Evolutionary conservation across 2,113 vertebrate genomes (phyloP), one percentile per base, ranked within the genome.

Genomic region (Psittacus erithacus): DNA sequence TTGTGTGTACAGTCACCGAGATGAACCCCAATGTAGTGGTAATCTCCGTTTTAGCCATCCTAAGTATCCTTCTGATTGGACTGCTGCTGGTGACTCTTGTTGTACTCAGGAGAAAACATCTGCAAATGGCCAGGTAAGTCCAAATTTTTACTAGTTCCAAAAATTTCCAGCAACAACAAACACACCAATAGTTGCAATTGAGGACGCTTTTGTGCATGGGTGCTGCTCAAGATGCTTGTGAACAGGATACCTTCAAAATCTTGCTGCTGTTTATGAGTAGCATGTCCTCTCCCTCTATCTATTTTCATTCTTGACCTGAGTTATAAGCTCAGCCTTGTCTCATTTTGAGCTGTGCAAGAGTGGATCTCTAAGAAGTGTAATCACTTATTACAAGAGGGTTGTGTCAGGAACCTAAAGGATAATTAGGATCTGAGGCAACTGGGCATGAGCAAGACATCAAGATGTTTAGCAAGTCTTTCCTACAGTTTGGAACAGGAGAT

Each of bases 21-120:
- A 98, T 99, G 99, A 99, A 99, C 95, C 98, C 99, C 52, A 99
- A 99, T 1, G 96, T 99, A 5, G 99, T 99, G 10, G 99, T 99
- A 6, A 99, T 99, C 96, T 99, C 99, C 0, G 99, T 99, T 17
- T 90, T 99, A 91, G 98, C 99, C 63, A 96, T 99, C 75, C 98
- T 99, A 39, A 99, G 99, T 73, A 92, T 99, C 33, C 98, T 99
- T 33, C 97, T 99, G 19, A 98, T 99, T 90, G 98, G 98, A 38
- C 97, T 99, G 57, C 97, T 99, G 41, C 96, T 99, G 16, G 98
- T 99, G 20, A 99, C 99, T 47, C 98, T 99, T 8, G 92, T 99
- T 43, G 98, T 99, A 4, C 98, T 99, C 2, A 98, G 99, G 13
- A 99, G 98, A 77, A 99, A 99, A 53, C 99, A 99, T 80, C 98